These are phyloP conservation scores for Pelusios castaneus DNA, from an alignment of 2,113 vertebrate species.

Conservation along the genomic window DNA sequence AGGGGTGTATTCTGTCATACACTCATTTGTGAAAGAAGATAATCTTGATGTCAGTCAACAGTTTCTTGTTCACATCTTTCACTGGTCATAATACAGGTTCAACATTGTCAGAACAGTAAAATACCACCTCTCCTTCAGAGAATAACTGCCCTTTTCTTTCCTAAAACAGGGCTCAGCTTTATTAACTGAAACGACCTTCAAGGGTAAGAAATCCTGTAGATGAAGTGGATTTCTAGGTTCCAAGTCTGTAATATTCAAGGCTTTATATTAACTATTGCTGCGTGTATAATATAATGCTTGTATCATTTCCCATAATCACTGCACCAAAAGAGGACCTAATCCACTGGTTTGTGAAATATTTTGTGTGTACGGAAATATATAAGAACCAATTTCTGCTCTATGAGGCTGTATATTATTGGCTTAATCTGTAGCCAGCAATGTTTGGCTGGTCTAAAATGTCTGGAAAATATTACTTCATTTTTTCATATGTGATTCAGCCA, in stretches of 20 bases:
- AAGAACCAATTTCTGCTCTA: background rate
- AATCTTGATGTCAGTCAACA: background rate
- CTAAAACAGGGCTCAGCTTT: no score
- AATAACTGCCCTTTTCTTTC: background rate
- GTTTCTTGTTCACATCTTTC: background rate
- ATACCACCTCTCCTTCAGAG: accelerated
- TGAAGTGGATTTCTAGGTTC: background rate
- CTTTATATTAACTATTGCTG: background rate
- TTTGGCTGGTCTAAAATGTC: background rate
- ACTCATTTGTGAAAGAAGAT: no score
- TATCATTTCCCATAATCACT: background rate
- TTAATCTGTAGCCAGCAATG: background rate
- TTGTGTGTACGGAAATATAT: background rate
- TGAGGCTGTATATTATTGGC: background rate
- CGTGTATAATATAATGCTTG: background rate
- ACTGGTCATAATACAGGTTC: background rate
- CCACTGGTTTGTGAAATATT: background rate
- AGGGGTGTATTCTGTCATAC: no score
- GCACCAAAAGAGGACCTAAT: background rate
- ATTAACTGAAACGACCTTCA: no score
- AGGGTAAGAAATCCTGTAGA: no score
- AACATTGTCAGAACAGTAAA: background rate
- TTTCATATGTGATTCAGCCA: constrained; percentile 12
- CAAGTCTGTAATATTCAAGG: background rate
- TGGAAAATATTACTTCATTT: background rate